Evolutionary conservation across 2,113 vertebrate species (phyloP).

Genomic region (Carlito syrichta): DNA sequence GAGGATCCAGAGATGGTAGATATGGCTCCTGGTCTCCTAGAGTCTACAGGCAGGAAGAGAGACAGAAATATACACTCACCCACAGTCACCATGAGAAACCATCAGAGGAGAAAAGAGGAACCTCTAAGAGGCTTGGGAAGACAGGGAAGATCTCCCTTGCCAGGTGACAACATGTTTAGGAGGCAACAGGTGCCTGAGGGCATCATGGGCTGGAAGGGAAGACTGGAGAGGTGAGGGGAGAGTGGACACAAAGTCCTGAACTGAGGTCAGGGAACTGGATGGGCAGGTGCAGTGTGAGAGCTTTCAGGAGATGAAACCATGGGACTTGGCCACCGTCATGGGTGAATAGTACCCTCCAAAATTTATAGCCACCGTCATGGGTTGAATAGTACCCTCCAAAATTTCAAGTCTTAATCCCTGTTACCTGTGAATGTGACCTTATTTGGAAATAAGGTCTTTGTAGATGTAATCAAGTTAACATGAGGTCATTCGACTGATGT

Average conservation of each 20-base stretch:
- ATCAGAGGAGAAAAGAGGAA: not conserved
- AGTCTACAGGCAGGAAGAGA: not conserved
- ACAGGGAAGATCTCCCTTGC: not conserved
- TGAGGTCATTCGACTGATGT: not conserved
- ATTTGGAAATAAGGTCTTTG: no score
- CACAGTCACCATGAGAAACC: not conserved
- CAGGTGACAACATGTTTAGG: not conserved
- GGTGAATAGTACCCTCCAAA: not conserved
- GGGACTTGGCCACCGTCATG: not conserved
- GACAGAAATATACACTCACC: not conserved
- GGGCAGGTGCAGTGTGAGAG: not conserved
- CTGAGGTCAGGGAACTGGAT: not conserved
- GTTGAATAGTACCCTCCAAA: no score
- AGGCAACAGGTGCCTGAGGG: not conserved
- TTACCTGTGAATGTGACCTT: no score
- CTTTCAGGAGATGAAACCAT: no score
- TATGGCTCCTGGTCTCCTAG: no score
- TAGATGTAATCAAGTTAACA: no score
- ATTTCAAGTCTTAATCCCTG: no score
- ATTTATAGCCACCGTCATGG: no score
- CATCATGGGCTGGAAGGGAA: not conserved
- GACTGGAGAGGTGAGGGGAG: not conserved
- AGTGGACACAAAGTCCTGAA: not conserved
- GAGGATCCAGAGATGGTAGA: not conserved
- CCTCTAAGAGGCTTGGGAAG: not conserved